A percentile compares a stretch with the other conserved stretches of the same genome.
phyloP scores from a whole-genome alignment of 92 coral and sea anemone species.

The Epizoanthus rinbou region DNA sequence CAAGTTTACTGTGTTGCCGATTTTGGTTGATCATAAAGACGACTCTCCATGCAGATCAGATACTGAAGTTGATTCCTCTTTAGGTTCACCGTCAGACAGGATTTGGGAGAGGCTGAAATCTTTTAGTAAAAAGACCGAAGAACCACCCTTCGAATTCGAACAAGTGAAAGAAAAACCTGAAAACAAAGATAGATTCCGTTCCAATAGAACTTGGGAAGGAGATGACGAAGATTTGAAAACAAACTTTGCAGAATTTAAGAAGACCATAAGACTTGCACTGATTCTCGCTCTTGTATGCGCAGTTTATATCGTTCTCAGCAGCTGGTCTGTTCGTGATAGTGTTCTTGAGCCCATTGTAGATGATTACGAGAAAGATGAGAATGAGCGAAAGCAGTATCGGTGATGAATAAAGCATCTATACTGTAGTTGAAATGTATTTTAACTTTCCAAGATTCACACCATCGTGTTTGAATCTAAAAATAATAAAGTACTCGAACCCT shows the following conservation, averaged over 20 bases:
- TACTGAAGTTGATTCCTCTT: not conserved
- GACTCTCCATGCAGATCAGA: not conserved
- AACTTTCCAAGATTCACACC: too few relatives aligned
- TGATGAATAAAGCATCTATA: not conserved
- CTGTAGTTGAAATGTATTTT: too few relatives aligned
- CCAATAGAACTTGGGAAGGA: conserved; percentile 82
- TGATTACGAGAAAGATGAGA: conserved; percentile 19
- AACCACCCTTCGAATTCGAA: conserved; percentile 45
- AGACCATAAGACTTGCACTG: conserved; percentile 59
- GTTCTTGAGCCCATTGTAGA: conserved; percentile 1
- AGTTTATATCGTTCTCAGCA: conserved; percentile 51
- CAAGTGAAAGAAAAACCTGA: conserved; percentile 62
- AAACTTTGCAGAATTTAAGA: conserved; percentile 66
- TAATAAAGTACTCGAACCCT: too few relatives aligned
- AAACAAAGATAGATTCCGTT: conserved; percentile 59
- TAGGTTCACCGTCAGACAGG: conserved; percentile 38
- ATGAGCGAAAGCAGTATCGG: not conserved
- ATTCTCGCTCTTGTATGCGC: conserved; percentile 60
- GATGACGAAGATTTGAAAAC: conserved; percentile 73
- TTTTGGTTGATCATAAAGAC: too few relatives aligned
- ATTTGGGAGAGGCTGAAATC: conserved; percentile 38
- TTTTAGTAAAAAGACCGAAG: conserved; percentile 21
- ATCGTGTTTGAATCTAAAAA: too few relatives aligned
- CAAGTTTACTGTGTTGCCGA: too few relatives aligned
- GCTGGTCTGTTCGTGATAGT: conserved; percentile 31